A percentile compares a stretch with the other conserved stretches of the same genome.
Evolutionary conservation across 2,113 vertebrate species (phyloP).

Genomic region (Nipponia nippon): DNA sequence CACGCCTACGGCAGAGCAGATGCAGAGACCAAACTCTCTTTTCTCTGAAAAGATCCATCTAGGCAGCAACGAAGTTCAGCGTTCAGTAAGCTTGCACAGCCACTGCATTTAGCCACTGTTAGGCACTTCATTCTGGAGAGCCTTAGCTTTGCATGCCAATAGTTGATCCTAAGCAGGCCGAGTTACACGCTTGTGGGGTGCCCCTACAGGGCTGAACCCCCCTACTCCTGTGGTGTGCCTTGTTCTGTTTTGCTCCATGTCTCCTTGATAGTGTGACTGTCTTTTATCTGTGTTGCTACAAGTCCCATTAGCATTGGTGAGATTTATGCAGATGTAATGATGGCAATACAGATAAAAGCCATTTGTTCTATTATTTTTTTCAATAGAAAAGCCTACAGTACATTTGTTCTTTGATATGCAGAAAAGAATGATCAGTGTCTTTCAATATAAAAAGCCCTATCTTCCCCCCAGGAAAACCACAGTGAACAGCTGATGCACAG

Average conservation of each 20-base stretch:
- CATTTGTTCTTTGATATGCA: constrained; percentile 28
- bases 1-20: accelerated
- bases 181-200: not conserved
- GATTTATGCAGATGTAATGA: not conserved
- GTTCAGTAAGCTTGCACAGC: not conserved
- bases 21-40: not conserved
- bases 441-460: not conserved
- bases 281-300: not conserved
- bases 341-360: constrained; percentile 19
- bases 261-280: not conserved
- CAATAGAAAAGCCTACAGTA: not conserved
- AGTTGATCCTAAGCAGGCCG: not conserved
- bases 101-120: not conserved
- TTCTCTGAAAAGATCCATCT: not conserved
- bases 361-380: not conserved
- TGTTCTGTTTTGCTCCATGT: not conserved
- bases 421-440: constrained; percentile 25
- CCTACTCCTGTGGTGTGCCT: not conserved
- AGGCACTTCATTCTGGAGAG: not conserved
- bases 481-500: not conserved
- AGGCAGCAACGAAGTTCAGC: not conserved
- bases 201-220: not conserved
- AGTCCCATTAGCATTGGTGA: not conserved
- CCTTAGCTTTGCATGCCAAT: not conserved
- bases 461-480: not conserved